Base-by-base conservation (phyloP, 2,797 vertebrate species). In the Microtus californicus region DNA sequence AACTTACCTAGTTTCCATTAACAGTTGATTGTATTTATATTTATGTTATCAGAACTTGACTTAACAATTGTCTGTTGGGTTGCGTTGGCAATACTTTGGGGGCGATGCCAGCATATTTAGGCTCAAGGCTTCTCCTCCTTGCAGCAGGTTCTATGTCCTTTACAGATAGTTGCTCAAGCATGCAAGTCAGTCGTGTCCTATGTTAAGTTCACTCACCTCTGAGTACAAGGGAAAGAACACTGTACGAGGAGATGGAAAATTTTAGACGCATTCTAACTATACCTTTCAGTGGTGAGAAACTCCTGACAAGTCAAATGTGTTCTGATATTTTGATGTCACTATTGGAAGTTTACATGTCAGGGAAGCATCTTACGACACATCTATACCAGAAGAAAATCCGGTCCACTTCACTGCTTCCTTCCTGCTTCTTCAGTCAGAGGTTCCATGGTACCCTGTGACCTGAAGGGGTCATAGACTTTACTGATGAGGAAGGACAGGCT, bases 281-380 rank as follows among this genome's bases (percentile, higher is more conserved):
- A 40, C 34, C 14, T 89, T 87, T 82, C 51, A 37, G 59, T 87
- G 69, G 4, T 5, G 0, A 73, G 37, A 37, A 29, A 27, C 15
- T 45, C 9, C 37, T 34, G 43, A 54, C 6, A 69, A 69, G 61
- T 86, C 34, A 48, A 5, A 11, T 61, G 15, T 76, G 90, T 79
- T 85, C 83, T 81, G 61, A 34, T 34, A 59, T 73, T 91, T 87
- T 91, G 17, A 40, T 95, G 51, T 89, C 76, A 29, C 40, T 91
- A 71, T 91, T 82, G 40, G 34, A 78, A 74, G 45, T 51, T 37
- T 82, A 15, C n/a, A 65, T 86, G 5, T 77, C 88, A 90, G 69
- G 78, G 43, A 85, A 54, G 10, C 48, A n/a, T 81, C 90, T 90
- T 91, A 13, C 77, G 81, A 79, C 56, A 43, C 31, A 34, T 15